Percentiles rank a stretch among this genome's conserved stretches.
phyloP scores from a whole-genome alignment of 64 coral and sea anemone species.

The Acropora yongei region DNA sequence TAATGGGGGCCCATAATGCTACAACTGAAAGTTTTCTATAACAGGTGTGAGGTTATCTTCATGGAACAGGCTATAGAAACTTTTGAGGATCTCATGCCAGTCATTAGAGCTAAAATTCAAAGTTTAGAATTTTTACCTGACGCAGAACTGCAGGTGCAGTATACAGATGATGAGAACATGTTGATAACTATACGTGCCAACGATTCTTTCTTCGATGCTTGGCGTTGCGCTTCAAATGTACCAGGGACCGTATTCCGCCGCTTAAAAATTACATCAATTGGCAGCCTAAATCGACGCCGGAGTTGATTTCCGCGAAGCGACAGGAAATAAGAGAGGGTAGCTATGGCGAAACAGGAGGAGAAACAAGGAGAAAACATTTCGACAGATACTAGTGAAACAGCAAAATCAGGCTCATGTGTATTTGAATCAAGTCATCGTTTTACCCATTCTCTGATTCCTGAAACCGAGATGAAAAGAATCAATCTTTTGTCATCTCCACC shows the following conservation, averaged over 20 bases:
- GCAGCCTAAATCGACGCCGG: background rate
- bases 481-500: background rate
- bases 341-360: background rate
- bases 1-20: too few relatives aligned
- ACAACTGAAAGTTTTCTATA: too few relatives aligned
- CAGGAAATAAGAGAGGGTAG: background rate
- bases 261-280: conserved; percentile 10
- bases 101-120: conserved; percentile 8
- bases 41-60: too few relatives aligned
- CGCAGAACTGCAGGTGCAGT: conserved; percentile 3
- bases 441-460: background rate
- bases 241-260: conserved; percentile 3
- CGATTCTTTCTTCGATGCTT: background rate
- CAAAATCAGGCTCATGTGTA: background rate
- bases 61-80: too few relatives aligned
- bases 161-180: conserved; percentile 17
- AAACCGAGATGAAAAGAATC: background rate
- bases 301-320: background rate
- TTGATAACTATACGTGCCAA: background rate
- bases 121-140: conserved; percentile 23
- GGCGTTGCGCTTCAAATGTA: conserved; percentile 6
- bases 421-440: background rate
- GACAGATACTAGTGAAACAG: background rate
- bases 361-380: background rate
- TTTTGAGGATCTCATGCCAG: too few relatives aligned